These are phyloP conservation scores for Lepidocolaptes lacrymiger DNA, from an alignment of 2,797 vertebrate species.

Conservation along the genomic window DNA sequence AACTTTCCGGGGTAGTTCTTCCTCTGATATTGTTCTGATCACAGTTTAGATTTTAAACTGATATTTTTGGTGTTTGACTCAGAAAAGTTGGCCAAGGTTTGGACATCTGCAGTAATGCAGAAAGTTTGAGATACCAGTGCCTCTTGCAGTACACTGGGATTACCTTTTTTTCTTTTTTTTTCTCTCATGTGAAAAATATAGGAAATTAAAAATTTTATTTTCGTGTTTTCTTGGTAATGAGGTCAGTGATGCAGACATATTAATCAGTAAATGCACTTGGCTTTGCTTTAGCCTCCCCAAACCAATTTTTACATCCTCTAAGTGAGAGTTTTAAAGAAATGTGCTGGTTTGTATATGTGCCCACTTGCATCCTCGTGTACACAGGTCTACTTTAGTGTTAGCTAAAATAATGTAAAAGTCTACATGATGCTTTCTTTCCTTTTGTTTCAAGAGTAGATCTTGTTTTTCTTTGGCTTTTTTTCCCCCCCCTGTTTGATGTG, in stretches of 20 bases:
- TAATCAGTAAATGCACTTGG: not conserved
- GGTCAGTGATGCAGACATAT: not conserved
- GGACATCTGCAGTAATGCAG: not conserved
- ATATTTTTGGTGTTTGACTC: not conserved
- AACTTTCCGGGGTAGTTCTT: not conserved
- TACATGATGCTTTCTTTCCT: not conserved
- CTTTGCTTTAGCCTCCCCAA: not conserved
- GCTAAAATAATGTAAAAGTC: not conserved
- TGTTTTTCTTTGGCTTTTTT: not conserved
- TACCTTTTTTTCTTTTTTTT: not conserved
- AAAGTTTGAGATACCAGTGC: not conserved
- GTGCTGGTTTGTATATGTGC: not conserved
- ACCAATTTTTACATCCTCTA: not conserved
- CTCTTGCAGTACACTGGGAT: not conserved
- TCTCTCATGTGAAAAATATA: rapidly evolving
- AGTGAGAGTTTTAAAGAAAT: not conserved
- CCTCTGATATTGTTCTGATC: not conserved
- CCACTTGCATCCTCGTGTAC: rapidly evolving
- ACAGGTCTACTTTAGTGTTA: not conserved
- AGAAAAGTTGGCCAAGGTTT: not conserved
- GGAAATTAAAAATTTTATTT: not conserved
- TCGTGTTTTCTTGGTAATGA: not conserved
- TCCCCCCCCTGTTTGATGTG: not conserved
- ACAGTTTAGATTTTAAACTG: not conserved
- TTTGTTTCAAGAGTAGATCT: not conserved